Base-by-base conservation (phyloP, 37 sponge, comb jelly and placozoan genomes). In the Halichondria panicea region DNA sequence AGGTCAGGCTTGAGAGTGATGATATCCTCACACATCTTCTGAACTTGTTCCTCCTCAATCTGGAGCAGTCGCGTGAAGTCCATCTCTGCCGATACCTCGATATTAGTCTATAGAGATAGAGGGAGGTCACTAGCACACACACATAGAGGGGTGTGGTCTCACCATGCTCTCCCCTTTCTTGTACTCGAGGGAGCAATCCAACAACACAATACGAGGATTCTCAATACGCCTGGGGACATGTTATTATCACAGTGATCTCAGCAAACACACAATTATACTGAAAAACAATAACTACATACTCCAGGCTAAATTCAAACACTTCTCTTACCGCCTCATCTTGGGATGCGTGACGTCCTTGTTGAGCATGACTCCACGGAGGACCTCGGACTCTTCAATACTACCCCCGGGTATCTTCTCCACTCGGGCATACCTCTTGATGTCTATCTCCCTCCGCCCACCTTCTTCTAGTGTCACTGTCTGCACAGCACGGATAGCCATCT, bases 361-460 rank as follows among this genome's bases (percentile, higher is more conserved):
- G 34, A 98, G 34, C 96, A 98, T 90, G 34, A 95, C 77, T 0
- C 99, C 99, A n/a, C 70, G 62, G 42, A 98, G 77, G 12, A 95
- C 91, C 59, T 84, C 74, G 24, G 92, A 93, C 18, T 95, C 95
- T 38, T 98, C 96, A 24, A 95, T 78, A 11, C 75, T 80, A 5
- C 96, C 99, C 61, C 99, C 96, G 4, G 99, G 99, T 36, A 95
- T 77, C 86, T 91, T 97, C 75, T 97, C 99, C 50, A 97, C 91
- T 54, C 78, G 76, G 52, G 91, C 96, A 50, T 98, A 98, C 32
- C 96, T 48, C 79, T 98, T 98, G 80, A 98, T 98, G 71, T 98
- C 99, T 43, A 98, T 93, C 82, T 95, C 99, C 53, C 72, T 89
- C 52, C 86, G 68, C 12, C 91, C 93, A 40, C 60, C 72, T 53